Evolutionary conservation across 2,113 vertebrate species (phyloP).

Genomic region (Cnemophilus loriae): DNA sequence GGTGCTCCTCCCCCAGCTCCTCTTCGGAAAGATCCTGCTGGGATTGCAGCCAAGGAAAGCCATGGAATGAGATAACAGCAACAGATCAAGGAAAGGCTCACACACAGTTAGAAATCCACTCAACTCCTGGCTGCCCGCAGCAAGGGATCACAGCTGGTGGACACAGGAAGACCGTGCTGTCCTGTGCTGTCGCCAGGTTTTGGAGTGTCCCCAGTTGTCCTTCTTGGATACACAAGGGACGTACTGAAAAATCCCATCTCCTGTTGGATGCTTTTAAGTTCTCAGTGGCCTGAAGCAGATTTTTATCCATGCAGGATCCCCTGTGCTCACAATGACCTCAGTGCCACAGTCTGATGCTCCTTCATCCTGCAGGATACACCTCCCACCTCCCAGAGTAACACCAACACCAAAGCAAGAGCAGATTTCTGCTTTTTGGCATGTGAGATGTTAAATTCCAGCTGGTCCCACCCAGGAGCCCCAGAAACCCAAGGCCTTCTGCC

Average conservation of each 20-base stretch:
- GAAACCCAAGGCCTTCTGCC: neutral
- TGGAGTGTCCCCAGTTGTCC: neutral
- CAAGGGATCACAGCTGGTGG: neutral
- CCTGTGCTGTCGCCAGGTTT: neutral
- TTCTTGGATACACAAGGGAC: neutral
- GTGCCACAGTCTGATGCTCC: neutral
- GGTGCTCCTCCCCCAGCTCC: neutral
- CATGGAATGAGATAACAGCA: neutral
- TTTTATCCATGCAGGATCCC: neutral
- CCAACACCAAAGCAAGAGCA: neutral
- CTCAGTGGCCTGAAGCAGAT: neutral
- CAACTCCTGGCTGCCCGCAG: neutral
- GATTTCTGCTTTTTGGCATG: neutral
- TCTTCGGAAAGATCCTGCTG: neutral
- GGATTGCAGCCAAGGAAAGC: neutral
- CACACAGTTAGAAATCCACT: neutral
- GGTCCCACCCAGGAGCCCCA: neutral
- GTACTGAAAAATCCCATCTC: neutral
- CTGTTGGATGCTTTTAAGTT: neutral
- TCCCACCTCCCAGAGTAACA: neutral
- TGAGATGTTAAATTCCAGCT: neutral
- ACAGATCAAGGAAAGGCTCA: neutral
- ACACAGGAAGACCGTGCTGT: fast-evolving
- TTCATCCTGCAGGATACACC: neutral
- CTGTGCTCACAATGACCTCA: neutral